Conservation (phyloP, 1,140 invertebrate species). For the Drosophila parvula region DNA sequence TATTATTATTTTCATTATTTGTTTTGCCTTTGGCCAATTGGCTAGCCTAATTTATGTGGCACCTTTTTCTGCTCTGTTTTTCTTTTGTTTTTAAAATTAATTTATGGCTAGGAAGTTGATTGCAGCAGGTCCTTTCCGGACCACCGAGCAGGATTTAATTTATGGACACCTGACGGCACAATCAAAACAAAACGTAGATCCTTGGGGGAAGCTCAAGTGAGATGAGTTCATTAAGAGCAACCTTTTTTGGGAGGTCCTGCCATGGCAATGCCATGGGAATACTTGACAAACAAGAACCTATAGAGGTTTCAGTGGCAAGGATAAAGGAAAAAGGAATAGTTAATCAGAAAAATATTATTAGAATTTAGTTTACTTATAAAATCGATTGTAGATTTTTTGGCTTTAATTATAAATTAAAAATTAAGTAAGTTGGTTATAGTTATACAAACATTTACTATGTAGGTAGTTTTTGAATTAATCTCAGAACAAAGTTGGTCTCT, state of each 20-base stretch:
- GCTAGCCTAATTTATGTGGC: slow-evolving; percentile 48
- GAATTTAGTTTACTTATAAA: not conserved
- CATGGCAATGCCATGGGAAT: slow-evolving; percentile 7
- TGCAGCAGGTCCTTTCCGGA: slow-evolving; percentile 43
- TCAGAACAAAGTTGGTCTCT: too few relatives aligned
- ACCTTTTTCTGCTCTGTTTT: slow-evolving; percentile 14
- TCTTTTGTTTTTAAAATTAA: not conserved
- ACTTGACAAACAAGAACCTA: not conserved
- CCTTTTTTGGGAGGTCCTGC: not conserved
- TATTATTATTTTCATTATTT: slow-evolving; percentile 22
- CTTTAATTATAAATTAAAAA: too few relatives aligned
- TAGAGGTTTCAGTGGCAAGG: not conserved
- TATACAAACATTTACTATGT: too few relatives aligned
- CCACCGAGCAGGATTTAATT: slow-evolving; percentile 21
- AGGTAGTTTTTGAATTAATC: too few relatives aligned
- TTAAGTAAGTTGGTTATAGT: too few relatives aligned
- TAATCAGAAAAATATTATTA: too few relatives aligned
- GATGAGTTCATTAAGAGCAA: slow-evolving; percentile 14
- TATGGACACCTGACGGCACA: slow-evolving; percentile 13
- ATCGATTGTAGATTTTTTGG: too few relatives aligned
- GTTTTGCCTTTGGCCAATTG: slow-evolving; percentile 20
- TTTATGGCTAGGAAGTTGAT: slow-evolving; percentile 33
- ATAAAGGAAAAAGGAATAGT: not conserved
- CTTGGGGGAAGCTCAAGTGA: slow-evolving; percentile 2
- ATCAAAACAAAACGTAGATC: not conserved